phyloP scores from a whole-genome alignment of 2,888 invertebrate genomes.

The Eugnorisma glareosa region DNA sequence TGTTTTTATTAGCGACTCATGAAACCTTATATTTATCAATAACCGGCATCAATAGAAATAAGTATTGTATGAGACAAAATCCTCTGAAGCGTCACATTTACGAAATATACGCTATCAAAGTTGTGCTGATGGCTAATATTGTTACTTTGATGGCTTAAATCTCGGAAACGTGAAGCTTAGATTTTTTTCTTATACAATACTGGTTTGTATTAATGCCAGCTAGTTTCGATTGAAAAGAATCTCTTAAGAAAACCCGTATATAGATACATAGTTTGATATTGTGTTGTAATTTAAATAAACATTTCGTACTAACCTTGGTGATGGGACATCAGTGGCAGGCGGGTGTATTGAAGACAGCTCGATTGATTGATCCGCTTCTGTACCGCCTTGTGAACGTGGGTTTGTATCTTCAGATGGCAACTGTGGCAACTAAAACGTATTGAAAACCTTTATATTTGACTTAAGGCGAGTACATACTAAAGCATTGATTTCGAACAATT shows the following conservation, averaged over 20 bases:
- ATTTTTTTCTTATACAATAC: no score
- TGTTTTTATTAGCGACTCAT: no score
- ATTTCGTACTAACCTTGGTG: conserved; percentile 67
- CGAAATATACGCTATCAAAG: no score
- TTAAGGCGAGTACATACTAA: not conserved
- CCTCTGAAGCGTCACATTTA: no score
- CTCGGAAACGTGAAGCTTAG: no score
- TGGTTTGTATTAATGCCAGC: no score
- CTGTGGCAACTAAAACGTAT: conserved; percentile 73
- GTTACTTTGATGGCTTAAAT: no score
- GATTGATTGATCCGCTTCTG: conserved; percentile 81
- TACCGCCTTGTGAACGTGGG: conserved; percentile 67
- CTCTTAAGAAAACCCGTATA: not conserved
- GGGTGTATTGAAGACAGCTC: conserved; percentile 77
- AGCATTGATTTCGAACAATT: not conserved
- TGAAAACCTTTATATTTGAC: not conserved
- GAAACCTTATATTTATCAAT: no score
- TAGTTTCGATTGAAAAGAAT: not conserved
- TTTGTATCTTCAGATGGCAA: conserved; percentile 78
- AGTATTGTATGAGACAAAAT: no score
- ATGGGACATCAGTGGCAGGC: conserved; percentile 59
- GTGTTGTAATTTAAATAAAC: not conserved
- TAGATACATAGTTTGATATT: not conserved
- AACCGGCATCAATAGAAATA: no score
- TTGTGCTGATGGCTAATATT: no score